These are phyloP conservation scores for Leiothrix lutea DNA, from an alignment of 2,113 vertebrate species.

Conservation along the genomic window DNA sequence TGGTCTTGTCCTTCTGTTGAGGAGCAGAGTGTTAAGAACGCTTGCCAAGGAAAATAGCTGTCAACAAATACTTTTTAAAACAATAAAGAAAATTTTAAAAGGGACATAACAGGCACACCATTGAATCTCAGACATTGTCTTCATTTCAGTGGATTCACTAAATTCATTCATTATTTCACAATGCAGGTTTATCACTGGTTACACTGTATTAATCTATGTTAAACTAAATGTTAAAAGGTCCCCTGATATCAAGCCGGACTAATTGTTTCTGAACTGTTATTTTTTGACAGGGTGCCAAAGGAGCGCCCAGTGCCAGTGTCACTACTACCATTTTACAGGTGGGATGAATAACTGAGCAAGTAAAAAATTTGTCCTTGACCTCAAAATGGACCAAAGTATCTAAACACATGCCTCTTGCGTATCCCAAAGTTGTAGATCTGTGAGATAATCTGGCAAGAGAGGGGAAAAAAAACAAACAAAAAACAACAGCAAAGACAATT, in stretches of 20 bases:
- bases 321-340: not conserved
- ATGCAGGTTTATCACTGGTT: not conserved
- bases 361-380: not conserved
- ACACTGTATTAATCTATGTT: not conserved
- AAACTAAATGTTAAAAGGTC: not conserved
- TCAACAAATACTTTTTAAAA: not conserved
- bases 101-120: not conserved
- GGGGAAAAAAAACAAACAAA: rapidly evolving
- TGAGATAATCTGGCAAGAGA: not conserved
- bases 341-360: not conserved
- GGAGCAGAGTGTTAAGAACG: not conserved
- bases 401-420: not conserved
- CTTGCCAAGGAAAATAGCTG: slow-evolving; percentile 22
- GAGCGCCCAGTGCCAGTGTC: not conserved
- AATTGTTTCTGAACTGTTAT: not conserved
- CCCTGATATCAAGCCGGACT: not conserved
- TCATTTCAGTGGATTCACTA: not conserved
- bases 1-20: not conserved
- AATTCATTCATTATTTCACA: not conserved
- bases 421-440: not conserved
- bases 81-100: not conserved
- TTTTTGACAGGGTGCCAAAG: not conserved
- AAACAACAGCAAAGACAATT: not conserved
- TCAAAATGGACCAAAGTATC: not conserved
- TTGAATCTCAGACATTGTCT: not conserved